Evolutionary conservation across 1,140 invertebrate genomes (phyloP).

Genomic region (Heliconius hermathena): DNA sequence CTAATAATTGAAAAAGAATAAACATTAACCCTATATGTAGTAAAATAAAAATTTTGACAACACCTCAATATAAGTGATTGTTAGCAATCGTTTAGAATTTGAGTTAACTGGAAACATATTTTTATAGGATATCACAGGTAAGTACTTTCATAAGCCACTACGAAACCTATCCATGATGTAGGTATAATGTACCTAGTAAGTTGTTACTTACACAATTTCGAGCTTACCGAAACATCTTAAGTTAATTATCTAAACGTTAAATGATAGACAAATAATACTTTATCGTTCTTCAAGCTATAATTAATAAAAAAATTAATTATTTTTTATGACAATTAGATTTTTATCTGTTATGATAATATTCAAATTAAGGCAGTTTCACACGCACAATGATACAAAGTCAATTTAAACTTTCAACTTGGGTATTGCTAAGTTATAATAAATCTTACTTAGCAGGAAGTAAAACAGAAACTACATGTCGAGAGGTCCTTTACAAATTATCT

Average conservation of each 20-base stretch:
- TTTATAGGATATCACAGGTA: neutral
- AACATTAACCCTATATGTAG: too few relatives aligned
- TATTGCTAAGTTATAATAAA: neutral
- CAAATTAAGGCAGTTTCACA: neutral
- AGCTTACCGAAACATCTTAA: too few relatives aligned
- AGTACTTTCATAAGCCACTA: neutral
- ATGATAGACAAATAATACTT: too few relatives aligned
- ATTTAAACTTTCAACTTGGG: neutral
- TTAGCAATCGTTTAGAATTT: neutral
- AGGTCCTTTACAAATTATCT: conserved; percentile 7
- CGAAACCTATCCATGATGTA: neutral
- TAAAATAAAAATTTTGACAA: too few relatives aligned
- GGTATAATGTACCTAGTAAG: too few relatives aligned
- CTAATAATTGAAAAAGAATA: too few relatives aligned
- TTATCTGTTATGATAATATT: neutral
- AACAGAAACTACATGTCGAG: conserved; percentile 3
- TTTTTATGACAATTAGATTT: too few relatives aligned
- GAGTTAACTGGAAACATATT: neutral
- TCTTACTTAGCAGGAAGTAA: neutral
- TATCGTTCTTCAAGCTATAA: too few relatives aligned
- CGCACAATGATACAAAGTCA: neutral
- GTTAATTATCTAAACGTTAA: too few relatives aligned
- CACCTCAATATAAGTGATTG: too few relatives aligned
- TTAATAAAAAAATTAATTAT: too few relatives aligned
- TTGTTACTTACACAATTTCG: too few relatives aligned